Base-by-base conservation (phyloP, 1,140 invertebrate species). In the Trichogramma pretiosum region DNA sequence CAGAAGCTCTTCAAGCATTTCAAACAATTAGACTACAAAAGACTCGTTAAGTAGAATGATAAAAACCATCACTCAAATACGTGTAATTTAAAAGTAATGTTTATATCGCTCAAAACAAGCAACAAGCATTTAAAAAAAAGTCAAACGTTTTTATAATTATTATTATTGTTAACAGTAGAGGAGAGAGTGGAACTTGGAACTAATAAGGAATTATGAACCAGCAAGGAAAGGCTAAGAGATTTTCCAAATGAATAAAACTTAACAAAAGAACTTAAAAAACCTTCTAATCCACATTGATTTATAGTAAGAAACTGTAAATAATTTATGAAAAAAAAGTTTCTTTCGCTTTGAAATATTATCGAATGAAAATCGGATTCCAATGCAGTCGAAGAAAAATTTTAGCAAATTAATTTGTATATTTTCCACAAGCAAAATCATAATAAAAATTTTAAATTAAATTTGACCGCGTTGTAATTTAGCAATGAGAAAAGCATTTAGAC, bases 101-200 rank as follows among this genome's bases (percentile, higher is more conserved):
- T 37, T 33, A 45, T 47, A 50, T 48, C n/a, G 42, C 48, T 38
- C 38, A 61, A 60, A 62, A 65, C 66, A 70, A 61, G 68, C 68
- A 71, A 61, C 67, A 70, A 61, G 63, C 67, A 70, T 58, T 67
- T 64, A 62, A 42, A 47, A 47, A 5, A 24, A 38, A 43, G 19
- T 47, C 28, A 46, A 14, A 11, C 41, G 36, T 46, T 34, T 26
- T 23, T 35, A 11, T 46, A 21, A 28, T 36, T 32, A n/a, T n/a
- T n/a, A n/a, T n/a, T n/a, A n/a, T n/a, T n/a, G n/a, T n/a, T n/a
- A n/a, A n/a, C n/a, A n/a, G n/a, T n/a, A n/a, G n/a, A n/a, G n/a
- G n/a, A 18, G 24, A 51, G 24, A 46, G 43, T 30, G 39, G 19
- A 16, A 39, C 21, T 38, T 45, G 36, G 30, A 22, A 50, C n/a